A percentile compares a stretch with the other conserved stretches of the same genome.
These are phyloP conservation scores for Varanus salvator DNA, from an alignment of 2,113 vertebrate genomes.

Conservation along the genomic window DNA sequence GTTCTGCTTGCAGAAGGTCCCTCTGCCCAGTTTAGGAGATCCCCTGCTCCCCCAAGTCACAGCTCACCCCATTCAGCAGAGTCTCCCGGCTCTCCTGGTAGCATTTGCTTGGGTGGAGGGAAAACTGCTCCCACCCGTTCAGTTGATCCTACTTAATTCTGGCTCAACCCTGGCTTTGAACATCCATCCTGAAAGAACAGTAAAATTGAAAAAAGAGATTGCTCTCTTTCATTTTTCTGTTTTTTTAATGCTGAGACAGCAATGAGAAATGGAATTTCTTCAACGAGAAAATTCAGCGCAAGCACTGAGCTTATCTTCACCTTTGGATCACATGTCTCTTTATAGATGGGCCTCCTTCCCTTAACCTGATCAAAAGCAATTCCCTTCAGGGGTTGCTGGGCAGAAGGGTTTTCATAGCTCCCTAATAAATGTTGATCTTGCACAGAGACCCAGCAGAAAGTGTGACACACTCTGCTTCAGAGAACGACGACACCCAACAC, in stretches of 20 bases:
- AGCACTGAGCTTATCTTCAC: conserved; percentile 6
- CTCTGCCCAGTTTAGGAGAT: too few relatives aligned
- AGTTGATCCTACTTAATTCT: too few relatives aligned
- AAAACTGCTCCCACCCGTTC: too few relatives aligned
- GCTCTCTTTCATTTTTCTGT: not conserved
- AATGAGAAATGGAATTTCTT: conserved; percentile 44
- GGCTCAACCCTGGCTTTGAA: not conserved
- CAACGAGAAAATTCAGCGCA: conserved; percentile 23
- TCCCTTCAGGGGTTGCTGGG: not conserved
- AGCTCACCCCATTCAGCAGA: too few relatives aligned
- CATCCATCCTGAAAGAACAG: not conserved
- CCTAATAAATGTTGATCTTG: conserved; percentile 43
- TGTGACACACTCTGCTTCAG: not conserved
- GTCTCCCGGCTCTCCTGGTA: too few relatives aligned
- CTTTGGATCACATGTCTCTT: conserved; percentile 10
- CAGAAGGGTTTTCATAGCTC: conserved; percentile 11
- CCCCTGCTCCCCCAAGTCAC: too few relatives aligned
- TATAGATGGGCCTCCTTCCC: conserved; percentile 1
- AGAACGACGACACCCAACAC: not conserved
- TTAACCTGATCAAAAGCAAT: conserved; percentile 44
- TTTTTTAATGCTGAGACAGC: conserved; percentile 14
- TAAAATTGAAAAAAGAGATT: not conserved
- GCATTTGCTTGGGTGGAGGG: too few relatives aligned
- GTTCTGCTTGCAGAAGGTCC: too few relatives aligned
- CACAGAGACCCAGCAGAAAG: conserved; percentile 33